Evolutionary conservation across 2,113 vertebrate genomes (phyloP).

Genomic region (cattle (Bos taurus)): DNA sequence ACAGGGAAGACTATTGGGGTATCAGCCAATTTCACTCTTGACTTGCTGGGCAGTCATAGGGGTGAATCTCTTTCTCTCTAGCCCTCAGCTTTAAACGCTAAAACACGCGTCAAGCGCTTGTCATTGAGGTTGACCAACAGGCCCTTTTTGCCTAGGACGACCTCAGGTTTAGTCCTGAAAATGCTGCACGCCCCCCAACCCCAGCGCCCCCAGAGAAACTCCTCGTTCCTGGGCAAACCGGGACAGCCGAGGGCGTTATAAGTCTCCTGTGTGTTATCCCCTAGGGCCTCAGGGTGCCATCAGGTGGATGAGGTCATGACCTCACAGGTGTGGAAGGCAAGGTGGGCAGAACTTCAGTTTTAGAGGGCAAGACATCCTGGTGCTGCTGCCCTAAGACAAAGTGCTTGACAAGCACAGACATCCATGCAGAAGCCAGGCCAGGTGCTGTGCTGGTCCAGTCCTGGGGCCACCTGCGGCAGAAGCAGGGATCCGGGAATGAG

Average conservation of each 20-base stretch:
- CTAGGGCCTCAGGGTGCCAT: neutral
- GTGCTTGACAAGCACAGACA: neutral
- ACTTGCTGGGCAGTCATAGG: neutral
- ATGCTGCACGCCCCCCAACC: fast-evolving
- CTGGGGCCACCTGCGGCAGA: neutral
- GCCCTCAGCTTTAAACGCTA: neutral
- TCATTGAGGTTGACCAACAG: too few species aligned
- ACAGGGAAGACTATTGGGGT: fast-evolving
- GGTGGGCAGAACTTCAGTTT: neutral
- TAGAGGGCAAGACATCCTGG: neutral
- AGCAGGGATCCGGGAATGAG: neutral
- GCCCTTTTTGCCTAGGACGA: neutral
- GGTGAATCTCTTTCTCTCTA: fast-evolving
- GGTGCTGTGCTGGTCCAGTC: fast-evolving
- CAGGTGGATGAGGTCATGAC: neutral
- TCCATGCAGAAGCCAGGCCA: fast-evolving
- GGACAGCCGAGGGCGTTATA: fast-evolving
- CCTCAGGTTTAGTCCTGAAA: neutral
- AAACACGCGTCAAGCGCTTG: neutral
- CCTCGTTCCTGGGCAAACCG: neutral
- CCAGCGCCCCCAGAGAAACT: neutral
- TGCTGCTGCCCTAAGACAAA: neutral
- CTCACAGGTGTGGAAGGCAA: neutral
- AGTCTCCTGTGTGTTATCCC: neutral
- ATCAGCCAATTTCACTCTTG: neutral